Conservation (phyloP, 23 tunicate genomes). For the Styela plicata region DNA sequence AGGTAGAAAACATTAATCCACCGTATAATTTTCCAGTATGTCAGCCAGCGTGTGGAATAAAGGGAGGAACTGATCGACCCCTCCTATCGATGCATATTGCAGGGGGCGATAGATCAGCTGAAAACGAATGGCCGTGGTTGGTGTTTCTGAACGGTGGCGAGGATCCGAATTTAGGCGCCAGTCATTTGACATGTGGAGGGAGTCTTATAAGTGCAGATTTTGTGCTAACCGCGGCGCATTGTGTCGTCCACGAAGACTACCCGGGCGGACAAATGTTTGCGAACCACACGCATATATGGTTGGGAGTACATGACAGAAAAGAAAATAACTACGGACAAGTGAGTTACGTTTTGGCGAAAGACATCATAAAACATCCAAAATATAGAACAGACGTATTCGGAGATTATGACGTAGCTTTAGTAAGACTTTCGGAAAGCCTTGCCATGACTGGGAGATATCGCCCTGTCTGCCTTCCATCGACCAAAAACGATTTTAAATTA, state of each 20-base stretch:
- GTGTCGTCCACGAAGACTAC: conserved; percentile 4
- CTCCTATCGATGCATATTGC: not conserved
- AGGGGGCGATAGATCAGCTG: not conserved
- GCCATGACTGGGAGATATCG: not conserved
- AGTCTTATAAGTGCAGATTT: not conserved
- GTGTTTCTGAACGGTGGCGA: not conserved
- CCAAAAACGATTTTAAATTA: not conserved
- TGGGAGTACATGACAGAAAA: conserved; percentile 46
- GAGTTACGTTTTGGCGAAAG: not conserved
- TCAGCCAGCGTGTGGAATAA: not conserved
- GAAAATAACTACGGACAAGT: conserved; percentile 6
- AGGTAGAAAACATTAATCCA: not conserved
- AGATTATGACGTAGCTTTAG: not conserved
- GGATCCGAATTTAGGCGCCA: not conserved
- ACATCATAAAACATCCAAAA: not conserved
- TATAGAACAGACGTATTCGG: not conserved
- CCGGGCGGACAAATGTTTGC: conserved; percentile 21
- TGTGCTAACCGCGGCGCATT: not conserved
- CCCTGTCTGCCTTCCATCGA: not conserved
- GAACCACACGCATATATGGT: conserved; percentile 46
- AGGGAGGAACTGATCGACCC: not conserved
- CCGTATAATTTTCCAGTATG: not conserved
- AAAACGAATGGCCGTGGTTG: not conserved
- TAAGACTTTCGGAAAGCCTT: not conserved
- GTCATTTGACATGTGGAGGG: not conserved